These are phyloP conservation scores for Cephonodes hylas DNA, from an alignment of 2,888 invertebrate genomes.

Conservation along the genomic window DNA sequence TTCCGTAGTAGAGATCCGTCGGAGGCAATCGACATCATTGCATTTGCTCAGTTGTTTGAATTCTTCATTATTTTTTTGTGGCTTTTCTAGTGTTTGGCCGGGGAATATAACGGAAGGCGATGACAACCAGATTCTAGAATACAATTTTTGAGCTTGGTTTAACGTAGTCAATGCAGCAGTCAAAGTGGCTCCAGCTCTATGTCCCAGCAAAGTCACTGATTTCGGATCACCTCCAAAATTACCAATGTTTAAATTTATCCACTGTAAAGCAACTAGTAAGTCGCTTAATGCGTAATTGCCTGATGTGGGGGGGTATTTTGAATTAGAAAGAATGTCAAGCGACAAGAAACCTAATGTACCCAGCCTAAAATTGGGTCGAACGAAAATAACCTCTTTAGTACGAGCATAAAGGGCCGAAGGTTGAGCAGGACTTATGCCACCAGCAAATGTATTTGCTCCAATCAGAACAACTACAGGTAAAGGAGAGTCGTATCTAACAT, in stretches of 20 bases:
- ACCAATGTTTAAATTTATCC: constrained; percentile 90
- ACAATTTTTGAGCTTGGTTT: constrained; percentile 83
- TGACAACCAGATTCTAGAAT: constrained; percentile 89
- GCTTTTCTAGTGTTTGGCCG: constrained; percentile 81
- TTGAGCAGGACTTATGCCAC: constrained; percentile 87
- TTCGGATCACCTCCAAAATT: constrained; percentile 91
- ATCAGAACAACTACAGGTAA: constrained; percentile 91
- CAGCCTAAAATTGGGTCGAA: constrained; percentile 91
- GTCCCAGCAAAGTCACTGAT: constrained; percentile 91
- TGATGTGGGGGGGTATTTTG: constrained; percentile 87
- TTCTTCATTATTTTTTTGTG: constrained; percentile 82
- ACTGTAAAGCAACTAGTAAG: constrained; percentile 87
- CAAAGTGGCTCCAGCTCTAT: constrained; percentile 91
- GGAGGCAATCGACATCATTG: constrained; percentile 80
- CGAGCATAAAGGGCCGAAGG: constrained; percentile 89
- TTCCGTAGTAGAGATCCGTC: constrained; percentile 74
- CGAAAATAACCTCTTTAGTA: constrained; percentile 90
- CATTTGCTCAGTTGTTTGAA: constrained; percentile 82
- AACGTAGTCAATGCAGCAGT: constrained; percentile 87
- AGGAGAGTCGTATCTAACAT: constrained; percentile 88
- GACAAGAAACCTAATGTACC: constrained; percentile 92
- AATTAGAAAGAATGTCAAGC: constrained; percentile 84
- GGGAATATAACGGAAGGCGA: constrained; percentile 89
- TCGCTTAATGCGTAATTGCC: constrained; percentile 94
- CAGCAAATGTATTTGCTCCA: constrained; percentile 89